Evolutionary conservation across 53 echinoderm and acorn worm species (phyloP), one percentile per base, ranked within the genome.

Genomic region (Patiria pectinifera): DNA sequence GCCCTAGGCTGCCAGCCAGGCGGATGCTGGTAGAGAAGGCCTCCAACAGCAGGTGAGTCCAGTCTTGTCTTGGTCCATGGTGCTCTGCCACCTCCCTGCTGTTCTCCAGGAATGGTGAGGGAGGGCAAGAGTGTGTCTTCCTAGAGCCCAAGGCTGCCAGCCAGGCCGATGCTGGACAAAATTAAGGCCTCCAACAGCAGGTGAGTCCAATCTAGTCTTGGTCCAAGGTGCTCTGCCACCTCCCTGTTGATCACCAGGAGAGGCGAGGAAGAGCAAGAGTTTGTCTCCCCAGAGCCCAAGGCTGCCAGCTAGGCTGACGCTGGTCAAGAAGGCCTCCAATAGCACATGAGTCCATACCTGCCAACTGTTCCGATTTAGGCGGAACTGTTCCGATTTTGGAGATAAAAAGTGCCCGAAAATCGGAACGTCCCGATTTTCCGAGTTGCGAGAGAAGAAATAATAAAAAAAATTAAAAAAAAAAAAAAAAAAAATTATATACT

Each of bases 11-110:
- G 85, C 26, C 8, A 74, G 53, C 5, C 87, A 71, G 9, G 22
- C 8, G 10, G 48, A 87, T 9, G n/a, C 53, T 4, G 80, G 26
- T 44, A 61, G 43, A 16, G 93, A 93, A 72, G 35, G 59, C 21
- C 88, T 93, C 11, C 93, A 93, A 60, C 70, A 81, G 18, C 88
- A 93, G 93, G 93, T 93, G 26, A 59, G 76, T 69, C 48, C 26
- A 58, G 21, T 48, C 49, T 21, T 48, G 22, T 43, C 25, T 24
- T 76, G 77, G 77, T 8, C 53, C 53, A 53, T 1, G 53, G 76
- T 87, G 66, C 22, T 87, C 83, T 22, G 82, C 93, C 35, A 93
- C 93, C 3, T 93, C 93, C 18, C 93, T 83, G 43, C 45, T 93
- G 24, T 70, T 23, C 71, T 59, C 83, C 61, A 22, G 46, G 47